Evolutionary conservation across 2,888 invertebrate genomes (phyloP).

Genomic region (Sinelater perroti): DNA sequence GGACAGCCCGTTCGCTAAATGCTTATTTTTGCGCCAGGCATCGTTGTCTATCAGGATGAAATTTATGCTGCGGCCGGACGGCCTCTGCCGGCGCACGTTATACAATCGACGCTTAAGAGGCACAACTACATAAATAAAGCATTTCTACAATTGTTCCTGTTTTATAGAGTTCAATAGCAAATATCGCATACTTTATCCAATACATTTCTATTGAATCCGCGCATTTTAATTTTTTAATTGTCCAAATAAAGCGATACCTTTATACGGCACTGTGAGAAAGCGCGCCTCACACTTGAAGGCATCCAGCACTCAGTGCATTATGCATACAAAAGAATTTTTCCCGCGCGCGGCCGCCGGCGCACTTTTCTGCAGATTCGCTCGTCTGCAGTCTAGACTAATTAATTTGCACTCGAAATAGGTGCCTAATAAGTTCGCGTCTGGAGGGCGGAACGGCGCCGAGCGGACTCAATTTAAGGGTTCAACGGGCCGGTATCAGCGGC

Average conservation of each 20-base stretch:
- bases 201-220: constrained; percentile 50
- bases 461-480: constrained; percentile 19
- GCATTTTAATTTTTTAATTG: constrained; percentile 49
- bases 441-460: constrained; percentile 19
- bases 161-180: constrained; percentile 42
- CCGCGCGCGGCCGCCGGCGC: not conserved
- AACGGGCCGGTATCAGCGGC: constrained; percentile 14
- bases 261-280: constrained; percentile 55
- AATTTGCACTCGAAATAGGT: constrained; percentile 28
- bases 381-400: constrained; percentile 29
- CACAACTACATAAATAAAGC: constrained; percentile 24
- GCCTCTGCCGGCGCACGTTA: not conserved
- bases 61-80: no score
- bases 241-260: constrained; percentile 53
- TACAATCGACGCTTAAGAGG: not conserved
- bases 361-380: not conserved
- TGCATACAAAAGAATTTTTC: constrained; percentile 26
- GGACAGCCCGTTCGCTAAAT: no score
- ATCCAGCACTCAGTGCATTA: constrained; percentile 24
- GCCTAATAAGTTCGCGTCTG: constrained; percentile 26
- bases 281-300: constrained; percentile 33
- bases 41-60: no score
- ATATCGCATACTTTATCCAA: constrained; percentile 48
- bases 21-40: no score
- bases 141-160: constrained; percentile 23